Percentiles rank a stretch among this genome's conserved stretches.
These are phyloP conservation scores for Punctoribates punctum DNA, from an alignment of 2,888 invertebrate species.

Conservation along the genomic window DNA sequence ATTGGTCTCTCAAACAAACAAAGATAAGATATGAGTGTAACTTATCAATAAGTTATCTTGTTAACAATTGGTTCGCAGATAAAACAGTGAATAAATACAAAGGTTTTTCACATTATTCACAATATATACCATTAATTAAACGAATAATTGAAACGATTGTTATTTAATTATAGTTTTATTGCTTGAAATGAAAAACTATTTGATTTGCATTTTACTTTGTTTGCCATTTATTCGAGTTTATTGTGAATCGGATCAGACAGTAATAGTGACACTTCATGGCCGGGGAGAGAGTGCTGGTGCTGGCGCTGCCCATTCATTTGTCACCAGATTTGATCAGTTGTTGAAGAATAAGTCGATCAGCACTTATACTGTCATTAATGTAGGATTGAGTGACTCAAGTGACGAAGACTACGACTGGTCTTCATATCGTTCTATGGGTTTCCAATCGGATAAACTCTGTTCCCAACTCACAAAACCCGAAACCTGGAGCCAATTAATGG, in stretches of 20 bases:
- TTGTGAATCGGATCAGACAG: background rate
- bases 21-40: no score
- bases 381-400: conserved; percentile 15
- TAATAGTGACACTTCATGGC: conserved; percentile 15
- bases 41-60: no score
- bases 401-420: conserved; percentile 28
- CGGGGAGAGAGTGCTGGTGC: background rate
- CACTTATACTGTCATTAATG: background rate
- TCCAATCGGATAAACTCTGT: conserved; percentile 4
- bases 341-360: background rate
- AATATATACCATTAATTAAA: no score
- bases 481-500: conserved; percentile 2
- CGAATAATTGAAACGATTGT: no score
- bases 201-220: background rate
- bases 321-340: background rate
- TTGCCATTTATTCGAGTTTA: background rate
- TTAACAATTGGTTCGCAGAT: no score
- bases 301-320: background rate
- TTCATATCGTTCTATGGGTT: conserved; percentile 23
- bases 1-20: no score
- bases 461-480: background rate
- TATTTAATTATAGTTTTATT: no score
- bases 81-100: no score
- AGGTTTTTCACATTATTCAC: no score
- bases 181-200: background rate